Evolutionary conservation across 1,140 invertebrate species (phyloP).

Genomic region (Anthonomus grandis): DNA sequence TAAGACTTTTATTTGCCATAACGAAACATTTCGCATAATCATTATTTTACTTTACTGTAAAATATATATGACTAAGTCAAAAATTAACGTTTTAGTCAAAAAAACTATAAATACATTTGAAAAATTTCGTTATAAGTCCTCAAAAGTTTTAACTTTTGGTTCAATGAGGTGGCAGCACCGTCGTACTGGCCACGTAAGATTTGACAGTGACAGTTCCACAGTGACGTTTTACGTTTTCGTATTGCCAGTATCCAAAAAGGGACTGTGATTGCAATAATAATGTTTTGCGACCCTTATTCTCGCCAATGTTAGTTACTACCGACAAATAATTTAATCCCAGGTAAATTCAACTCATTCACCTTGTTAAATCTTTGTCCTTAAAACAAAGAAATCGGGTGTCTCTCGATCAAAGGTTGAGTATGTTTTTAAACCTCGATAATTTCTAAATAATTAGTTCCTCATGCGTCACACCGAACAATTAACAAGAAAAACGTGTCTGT

Average conservation of each 20-base stretch:
- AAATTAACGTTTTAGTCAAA: too few relatives aligned
- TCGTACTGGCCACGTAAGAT: slow-evolving; percentile 44
- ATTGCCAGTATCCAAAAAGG: neutral
- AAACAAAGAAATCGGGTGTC: neutral
- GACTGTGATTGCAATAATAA: neutral
- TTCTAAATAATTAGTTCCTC: neutral
- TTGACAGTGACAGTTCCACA: slow-evolving; percentile 29
- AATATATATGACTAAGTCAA: too few relatives aligned
- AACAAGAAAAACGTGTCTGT: neutral
- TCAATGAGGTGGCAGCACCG: too few relatives aligned
- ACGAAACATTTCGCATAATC: too few relatives aligned
- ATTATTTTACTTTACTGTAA: too few relatives aligned
- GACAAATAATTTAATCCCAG: slow-evolving; percentile 7
- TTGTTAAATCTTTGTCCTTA: neutral
- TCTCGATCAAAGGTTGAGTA: slow-evolving; percentile 22
- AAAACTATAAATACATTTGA: too few relatives aligned
- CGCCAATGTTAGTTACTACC: slow-evolving; percentile 7
- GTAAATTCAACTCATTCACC: neutral
- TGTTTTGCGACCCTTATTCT: too few relatives aligned
- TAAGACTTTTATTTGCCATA: too few relatives aligned
- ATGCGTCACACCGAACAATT: neutral
- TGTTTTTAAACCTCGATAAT: neutral
- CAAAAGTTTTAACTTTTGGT: too few relatives aligned
- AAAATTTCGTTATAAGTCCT: too few relatives aligned
- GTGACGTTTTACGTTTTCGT: slow-evolving; percentile 29